These are phyloP conservation scores for Desmophyllum pertusum DNA, from an alignment of 92 coral and sea anemone species.

Conservation along the genomic window DNA sequence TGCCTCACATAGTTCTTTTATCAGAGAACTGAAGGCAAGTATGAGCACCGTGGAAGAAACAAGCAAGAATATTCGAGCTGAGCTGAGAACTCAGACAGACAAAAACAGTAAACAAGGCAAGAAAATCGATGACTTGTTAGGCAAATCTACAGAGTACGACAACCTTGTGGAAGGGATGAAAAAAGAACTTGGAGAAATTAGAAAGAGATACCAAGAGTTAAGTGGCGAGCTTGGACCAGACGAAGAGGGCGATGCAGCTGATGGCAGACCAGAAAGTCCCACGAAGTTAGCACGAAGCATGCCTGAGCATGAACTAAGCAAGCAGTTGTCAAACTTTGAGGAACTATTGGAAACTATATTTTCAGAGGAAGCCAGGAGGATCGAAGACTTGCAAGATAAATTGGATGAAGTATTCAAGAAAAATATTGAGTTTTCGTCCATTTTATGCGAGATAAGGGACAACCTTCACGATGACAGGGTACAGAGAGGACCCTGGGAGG, in stretches of 20 bases:
- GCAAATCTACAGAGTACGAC: slow-evolving; percentile 74
- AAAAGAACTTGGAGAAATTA: slow-evolving; percentile 71
- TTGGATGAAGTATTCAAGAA: slow-evolving; percentile 68
- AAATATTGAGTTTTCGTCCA: slow-evolving; percentile 58
- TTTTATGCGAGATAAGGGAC: slow-evolving; percentile 50
- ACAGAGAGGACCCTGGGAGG: slow-evolving; percentile 35
- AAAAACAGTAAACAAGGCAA: slow-evolving; percentile 74
- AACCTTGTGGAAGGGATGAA: slow-evolving; percentile 72
- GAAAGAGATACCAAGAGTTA: slow-evolving; percentile 68
- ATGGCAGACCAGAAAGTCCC: slow-evolving; percentile 41
- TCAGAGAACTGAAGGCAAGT: slow-evolving; percentile 76
- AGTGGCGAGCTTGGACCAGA: slow-evolving; percentile 57
- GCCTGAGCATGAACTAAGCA: slow-evolving; percentile 61
- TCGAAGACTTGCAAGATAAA: slow-evolving; percentile 67
- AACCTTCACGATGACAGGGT: slow-evolving; percentile 48
- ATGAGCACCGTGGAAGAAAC: slow-evolving; percentile 74
- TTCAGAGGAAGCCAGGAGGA: slow-evolving; percentile 72
- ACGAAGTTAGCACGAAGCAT: slow-evolving; percentile 42
- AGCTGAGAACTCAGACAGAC: slow-evolving; percentile 65
- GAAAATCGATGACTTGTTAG: slow-evolving; percentile 64
- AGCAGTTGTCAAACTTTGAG: slow-evolving; percentile 72
- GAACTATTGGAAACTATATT: slow-evolving; percentile 69
- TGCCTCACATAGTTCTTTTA: slow-evolving; percentile 61
- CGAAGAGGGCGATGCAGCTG: slow-evolving; percentile 31
- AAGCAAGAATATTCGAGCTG: slow-evolving; percentile 63